Base-by-base conservation (phyloP, 2,113 vertebrate species). In the Pelecanoides urinatrix region DNA sequence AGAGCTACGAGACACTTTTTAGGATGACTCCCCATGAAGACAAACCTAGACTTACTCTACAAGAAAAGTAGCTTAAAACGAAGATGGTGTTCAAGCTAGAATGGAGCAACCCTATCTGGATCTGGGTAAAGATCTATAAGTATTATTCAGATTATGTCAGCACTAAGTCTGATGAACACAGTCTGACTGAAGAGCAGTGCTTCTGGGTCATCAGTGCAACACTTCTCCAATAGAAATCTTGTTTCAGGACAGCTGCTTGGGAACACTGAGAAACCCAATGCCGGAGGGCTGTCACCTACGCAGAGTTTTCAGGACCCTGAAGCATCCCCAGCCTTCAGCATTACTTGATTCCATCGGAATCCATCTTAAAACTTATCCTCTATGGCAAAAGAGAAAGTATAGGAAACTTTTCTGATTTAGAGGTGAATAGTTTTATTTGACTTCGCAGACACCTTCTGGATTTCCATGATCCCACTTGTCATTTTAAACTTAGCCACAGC, bases 231-330 rank as follows among this genome's bases (percentile, higher is more conserved):
- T 0, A 62, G 22, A 77, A 77, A 70, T 53, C 26, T 73, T 81
- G 34, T 85, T 92, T 85, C 55, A 78, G 50, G 19, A 30, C 22
- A 77, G 59, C 26, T 80, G 9, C 32, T 40, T 73, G 22, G 36
- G 26, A 95, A 52, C 45, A 65, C 17, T 21, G 27, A 74, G 65
- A 56, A 92, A 73, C 61, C 29, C 1, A 0, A 12, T 0, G 1
- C 62, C 3, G 2, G 20, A 63, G 6, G 5, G 6, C 59, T 53
- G 11, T 47, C 44, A 59, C 42, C 36, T 62, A 8, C 0, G 1
- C 9, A 45, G 62, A 49, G 29, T 29, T 80, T 56, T 63, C 62
- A 62, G 68, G n/a, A 83, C 18, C 17, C n/a, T 1, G 1, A 53
- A 84, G 30, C 23, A 56, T 44, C 36, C 47, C 10, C 19, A 44